Evolutionary conservation across 2,797 vertebrate genomes (phyloP).

Genomic region (Atherinosoma microstoma): DNA sequence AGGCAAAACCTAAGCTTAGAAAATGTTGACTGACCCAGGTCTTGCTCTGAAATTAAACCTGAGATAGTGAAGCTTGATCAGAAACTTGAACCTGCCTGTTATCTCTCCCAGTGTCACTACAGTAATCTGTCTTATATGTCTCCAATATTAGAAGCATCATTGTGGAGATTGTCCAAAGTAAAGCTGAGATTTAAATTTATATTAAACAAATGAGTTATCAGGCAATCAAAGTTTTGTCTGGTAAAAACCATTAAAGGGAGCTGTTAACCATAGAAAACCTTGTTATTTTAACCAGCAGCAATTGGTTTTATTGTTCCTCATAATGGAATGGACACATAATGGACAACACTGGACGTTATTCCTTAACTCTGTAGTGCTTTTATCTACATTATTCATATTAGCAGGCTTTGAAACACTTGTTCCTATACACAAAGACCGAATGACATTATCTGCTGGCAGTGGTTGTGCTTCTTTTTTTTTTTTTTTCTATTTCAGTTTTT

Average conservation of each 20-base stretch:
- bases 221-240: slow-evolving; percentile 24
- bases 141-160: not conserved
- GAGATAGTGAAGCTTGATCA: slow-evolving; percentile 16
- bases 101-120: slow-evolving; percentile 3
- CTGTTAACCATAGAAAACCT: not conserved
- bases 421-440: slow-evolving; percentile 70
- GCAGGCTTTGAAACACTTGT: slow-evolving; percentile 46
- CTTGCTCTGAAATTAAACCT: slow-evolving; percentile 21
- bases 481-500: slow-evolving; percentile 31
- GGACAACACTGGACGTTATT: slow-evolving; percentile 34
- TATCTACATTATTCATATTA: slow-evolving; percentile 58
- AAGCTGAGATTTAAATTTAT: slow-evolving; percentile 18
- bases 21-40: slow-evolving; percentile 6
- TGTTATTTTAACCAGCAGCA: slow-evolving; percentile 37
- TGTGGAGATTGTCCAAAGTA: slow-evolving; percentile 2
- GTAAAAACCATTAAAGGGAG: not conserved
- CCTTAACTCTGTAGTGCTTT: slow-evolving; percentile 37
- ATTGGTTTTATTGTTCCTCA: slow-evolving; percentile 34
- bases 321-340: slow-evolving; percentile 55
- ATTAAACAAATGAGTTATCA: slow-evolving; percentile 34
- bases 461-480: slow-evolving; percentile 50
- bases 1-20: slow-evolving; percentile 4
- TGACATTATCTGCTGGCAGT: slow-evolving; percentile 76
- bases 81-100: slow-evolving; percentile 6
- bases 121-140: slow-evolving; percentile 13